Percentiles rank a stretch among this genome's conserved stretches.
Evolutionary conservation across 2,797 vertebrate genomes (phyloP).

Genomic region (Trichosurus vulpecula): DNA sequence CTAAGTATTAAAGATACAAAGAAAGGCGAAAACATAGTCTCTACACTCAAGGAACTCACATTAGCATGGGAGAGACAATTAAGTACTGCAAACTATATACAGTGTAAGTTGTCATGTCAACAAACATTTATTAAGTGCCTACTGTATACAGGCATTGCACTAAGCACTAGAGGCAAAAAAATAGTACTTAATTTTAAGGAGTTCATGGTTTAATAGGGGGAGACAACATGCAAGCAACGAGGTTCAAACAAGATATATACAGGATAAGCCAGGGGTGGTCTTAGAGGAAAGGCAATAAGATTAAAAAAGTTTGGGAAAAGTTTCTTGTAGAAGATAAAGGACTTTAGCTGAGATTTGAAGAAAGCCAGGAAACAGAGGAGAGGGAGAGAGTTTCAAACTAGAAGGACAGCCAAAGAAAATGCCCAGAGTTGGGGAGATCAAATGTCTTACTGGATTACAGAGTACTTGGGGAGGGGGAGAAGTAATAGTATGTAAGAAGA

Average conservation of each 20-base stretch:
- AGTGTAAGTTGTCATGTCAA: background rate
- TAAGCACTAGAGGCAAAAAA: background rate
- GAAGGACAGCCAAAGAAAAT: background rate
- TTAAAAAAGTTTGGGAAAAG: background rate
- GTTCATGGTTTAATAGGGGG: background rate
- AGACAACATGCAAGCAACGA: background rate
- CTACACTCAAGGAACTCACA: background rate
- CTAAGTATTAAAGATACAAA: background rate
- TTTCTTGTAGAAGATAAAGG: background rate
- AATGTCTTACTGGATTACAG: background rate
- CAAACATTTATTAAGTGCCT: background rate
- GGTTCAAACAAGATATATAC: background rate
- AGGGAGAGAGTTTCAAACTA: background rate
- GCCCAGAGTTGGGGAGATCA: background rate
- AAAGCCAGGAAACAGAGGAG: background rate
- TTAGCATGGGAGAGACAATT: background rate
- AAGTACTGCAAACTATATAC: background rate
- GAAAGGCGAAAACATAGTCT: background rate
- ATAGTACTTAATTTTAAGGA: background rate
- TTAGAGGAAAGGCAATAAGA: background rate
- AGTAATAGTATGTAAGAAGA: background rate
- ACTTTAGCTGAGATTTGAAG: background rate
- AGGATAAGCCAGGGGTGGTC: background rate
- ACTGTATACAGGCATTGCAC: background rate
- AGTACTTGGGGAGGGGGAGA: background rate